phyloP scores from a whole-genome alignment of 2,888 invertebrate genomes.

The Zeuzera pyrina region DNA sequence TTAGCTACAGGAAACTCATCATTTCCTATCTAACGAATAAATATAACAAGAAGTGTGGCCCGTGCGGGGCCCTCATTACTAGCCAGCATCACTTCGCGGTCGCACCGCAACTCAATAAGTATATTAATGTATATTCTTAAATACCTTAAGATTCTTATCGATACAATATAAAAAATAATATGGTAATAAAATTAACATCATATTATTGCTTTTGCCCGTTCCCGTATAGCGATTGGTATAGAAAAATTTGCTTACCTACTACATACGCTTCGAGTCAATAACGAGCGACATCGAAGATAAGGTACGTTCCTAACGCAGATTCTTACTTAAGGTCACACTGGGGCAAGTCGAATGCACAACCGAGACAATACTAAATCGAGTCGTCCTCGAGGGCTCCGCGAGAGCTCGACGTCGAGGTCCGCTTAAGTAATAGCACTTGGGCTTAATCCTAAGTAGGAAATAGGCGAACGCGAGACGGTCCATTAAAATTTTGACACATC shows the following conservation, averaged over 20 bases:
- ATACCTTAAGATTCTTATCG: conserved; percentile 63
- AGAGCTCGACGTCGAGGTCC: conserved; percentile 44
- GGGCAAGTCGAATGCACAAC: conserved; percentile 71
- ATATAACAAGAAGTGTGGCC: conserved; percentile 65
- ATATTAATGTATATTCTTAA: conserved; percentile 49
- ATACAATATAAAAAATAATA: conserved; percentile 72
- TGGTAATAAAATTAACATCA: conserved; percentile 74
- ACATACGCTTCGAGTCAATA: conserved; percentile 50
- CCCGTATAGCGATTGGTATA: conserved; percentile 74
- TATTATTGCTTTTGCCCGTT: conserved; percentile 75
- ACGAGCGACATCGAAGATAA: conserved; percentile 52
- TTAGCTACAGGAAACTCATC: conserved; percentile 71
- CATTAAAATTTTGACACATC: conserved; percentile 39
- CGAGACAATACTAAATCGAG: conserved; percentile 67
- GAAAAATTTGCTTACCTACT: conserved; percentile 68
- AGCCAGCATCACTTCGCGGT: conserved; percentile 69
- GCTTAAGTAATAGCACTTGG: conserved; percentile 70
- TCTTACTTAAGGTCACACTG: conserved; percentile 56
- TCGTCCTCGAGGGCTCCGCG: conserved; percentile 36
- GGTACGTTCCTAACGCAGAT: conserved; percentile 47
- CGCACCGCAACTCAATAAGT: conserved; percentile 63
- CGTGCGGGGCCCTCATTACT: conserved; percentile 48
- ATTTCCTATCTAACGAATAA: conserved; percentile 71
- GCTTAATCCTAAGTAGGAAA: conserved; percentile 68
- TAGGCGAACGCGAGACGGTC: conserved; percentile 47